Evolutionary conservation across 1,140 invertebrate genomes (phyloP).

Genomic region (Hylaeus volcanicus): DNA sequence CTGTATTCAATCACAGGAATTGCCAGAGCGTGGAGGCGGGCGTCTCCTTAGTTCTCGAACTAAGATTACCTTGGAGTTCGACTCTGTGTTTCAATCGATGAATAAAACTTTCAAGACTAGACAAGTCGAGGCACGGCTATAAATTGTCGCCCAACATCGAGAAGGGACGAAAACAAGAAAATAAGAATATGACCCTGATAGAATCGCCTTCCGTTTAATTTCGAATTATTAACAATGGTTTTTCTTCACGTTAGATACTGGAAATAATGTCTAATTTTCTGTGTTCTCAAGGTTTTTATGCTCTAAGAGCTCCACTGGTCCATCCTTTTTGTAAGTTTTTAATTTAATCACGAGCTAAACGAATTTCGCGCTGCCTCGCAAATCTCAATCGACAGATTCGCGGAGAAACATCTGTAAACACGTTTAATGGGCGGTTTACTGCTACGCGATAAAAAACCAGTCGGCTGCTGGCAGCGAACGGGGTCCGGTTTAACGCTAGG

Average conservation of each 20-base stretch:
- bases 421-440: constrained; percentile 29
- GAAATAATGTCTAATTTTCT: too few relatives aligned
- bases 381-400: constrained; percentile 54
- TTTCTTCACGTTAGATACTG: too few relatives aligned
- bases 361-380: constrained; percentile 56
- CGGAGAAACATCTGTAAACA: constrained; percentile 66
- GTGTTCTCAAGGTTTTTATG: too few relatives aligned
- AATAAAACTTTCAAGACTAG: background rate
- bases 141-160: background rate
- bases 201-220: too few relatives aligned
- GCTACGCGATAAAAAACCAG: constrained; percentile 33
- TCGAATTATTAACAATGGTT: too few relatives aligned
- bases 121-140: background rate
- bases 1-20: constrained; percentile 76
- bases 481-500: background rate
- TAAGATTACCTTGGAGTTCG: constrained; percentile 74
- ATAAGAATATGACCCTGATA: too few relatives aligned
- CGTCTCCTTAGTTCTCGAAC: constrained; percentile 73
- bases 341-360: constrained; percentile 68
- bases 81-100: constrained; percentile 50
- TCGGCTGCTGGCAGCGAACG: constrained; percentile 8
- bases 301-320: background rate
- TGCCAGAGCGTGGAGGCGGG: constrained; percentile 58
- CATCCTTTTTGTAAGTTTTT: constrained; percentile 44
- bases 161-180: too few relatives aligned